Evolutionary conservation across 2,797 vertebrate genomes (phyloP).

Genomic region (Furcifer pardalis): DNA sequence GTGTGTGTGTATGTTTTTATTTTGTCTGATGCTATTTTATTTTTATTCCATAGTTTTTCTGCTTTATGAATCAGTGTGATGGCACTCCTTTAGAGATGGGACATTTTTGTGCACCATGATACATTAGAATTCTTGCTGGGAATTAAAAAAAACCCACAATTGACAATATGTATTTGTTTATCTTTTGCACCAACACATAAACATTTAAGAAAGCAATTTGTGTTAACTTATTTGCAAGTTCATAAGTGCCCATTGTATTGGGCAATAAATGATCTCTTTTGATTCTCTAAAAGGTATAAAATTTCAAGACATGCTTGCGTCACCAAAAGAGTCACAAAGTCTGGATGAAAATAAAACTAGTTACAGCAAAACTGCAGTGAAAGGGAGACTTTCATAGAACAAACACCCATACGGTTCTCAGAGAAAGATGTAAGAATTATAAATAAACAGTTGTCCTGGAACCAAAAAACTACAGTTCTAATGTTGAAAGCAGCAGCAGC

Average conservation of each 20-base stretch:
- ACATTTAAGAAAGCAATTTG: neutral
- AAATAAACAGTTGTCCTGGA: constrained; percentile 30
- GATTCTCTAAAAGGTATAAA: constrained; percentile 3
- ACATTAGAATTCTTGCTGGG: too few species aligned
- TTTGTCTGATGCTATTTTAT: too few species aligned
- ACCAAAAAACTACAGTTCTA: constrained; percentile 28
- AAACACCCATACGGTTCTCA: neutral
- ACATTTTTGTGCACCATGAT: too few species aligned
- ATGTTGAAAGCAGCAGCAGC: constrained; percentile 13
- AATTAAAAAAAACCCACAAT: too few species aligned
- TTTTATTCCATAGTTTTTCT: too few species aligned
- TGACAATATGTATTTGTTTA: too few species aligned
- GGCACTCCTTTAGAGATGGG: too few species aligned
- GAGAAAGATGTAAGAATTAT: neutral
- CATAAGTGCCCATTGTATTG: neutral
- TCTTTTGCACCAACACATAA: neutral
- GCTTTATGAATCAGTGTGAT: too few species aligned
- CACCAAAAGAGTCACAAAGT: neutral
- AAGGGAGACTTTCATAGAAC: constrained; percentile 20
- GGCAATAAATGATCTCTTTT: neutral
- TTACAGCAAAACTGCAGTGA: constrained; percentile 10
- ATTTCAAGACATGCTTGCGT: neutral
- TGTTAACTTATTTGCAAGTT: neutral
- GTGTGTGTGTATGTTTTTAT: too few species aligned
- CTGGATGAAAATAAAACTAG: neutral